Evolutionary conservation across 2,113 vertebrate species (phyloP).

Genomic region (Bostrychus sinensis): DNA sequence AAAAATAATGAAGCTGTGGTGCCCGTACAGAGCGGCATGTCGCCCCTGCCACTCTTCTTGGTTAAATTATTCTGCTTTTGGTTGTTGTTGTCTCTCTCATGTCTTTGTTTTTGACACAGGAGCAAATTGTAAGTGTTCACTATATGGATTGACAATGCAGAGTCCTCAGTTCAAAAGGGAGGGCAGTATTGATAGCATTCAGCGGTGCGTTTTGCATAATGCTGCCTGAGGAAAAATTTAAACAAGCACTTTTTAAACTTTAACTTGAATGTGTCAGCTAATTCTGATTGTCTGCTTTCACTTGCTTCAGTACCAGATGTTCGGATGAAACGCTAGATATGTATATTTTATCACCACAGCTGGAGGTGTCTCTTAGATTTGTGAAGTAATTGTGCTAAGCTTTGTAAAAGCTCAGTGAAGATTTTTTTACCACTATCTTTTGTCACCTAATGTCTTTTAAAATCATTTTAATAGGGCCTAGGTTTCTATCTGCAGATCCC

Average conservation of each 20-base stretch:
- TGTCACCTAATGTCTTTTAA: slow-evolving; percentile 3
- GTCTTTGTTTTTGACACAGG: slow-evolving; percentile 60
- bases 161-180: slow-evolving; percentile 51
- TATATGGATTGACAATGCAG: slow-evolving; percentile 56
- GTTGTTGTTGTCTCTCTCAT: slow-evolving; percentile 57
- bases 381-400: slow-evolving; percentile 47
- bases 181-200: slow-evolving; percentile 61
- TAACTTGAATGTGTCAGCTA: slow-evolving; percentile 33
- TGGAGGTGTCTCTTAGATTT: slow-evolving; percentile 20
- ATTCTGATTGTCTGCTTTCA: slow-evolving; percentile 17
- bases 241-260: slow-evolving; percentile 46
- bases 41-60: slow-evolving; percentile 32
- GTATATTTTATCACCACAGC: slow-evolving; percentile 35
- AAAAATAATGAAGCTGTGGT: slow-evolving; percentile 59
- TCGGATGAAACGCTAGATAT: slow-evolving; percentile 29
- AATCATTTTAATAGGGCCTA: not conserved
- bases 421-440: not conserved
- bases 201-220: slow-evolving; percentile 67
- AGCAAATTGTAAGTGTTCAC: slow-evolving; percentile 54
- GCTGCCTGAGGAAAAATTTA: slow-evolving; percentile 57
- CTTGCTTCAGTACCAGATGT: not conserved
- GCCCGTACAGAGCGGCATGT: slow-evolving; percentile 47
- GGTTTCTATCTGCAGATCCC: slow-evolving; percentile 13
- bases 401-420: not conserved
- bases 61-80: slow-evolving; percentile 45